phyloP scores from a whole-genome alignment of 2,888 invertebrate species.

The Ophion obscuratus region DNA sequence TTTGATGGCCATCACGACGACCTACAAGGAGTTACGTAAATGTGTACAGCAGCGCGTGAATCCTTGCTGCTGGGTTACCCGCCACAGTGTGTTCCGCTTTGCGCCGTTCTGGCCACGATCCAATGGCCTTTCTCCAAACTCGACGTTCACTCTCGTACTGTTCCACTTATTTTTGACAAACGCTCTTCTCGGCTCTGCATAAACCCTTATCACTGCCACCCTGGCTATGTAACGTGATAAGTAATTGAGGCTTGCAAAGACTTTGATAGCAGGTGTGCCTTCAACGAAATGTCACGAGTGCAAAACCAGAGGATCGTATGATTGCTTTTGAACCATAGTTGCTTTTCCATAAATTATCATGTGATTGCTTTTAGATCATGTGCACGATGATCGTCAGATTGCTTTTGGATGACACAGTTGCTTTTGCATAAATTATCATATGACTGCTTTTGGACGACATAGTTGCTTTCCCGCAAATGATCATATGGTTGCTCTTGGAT shows the following conservation, averaged over 20 bases:
- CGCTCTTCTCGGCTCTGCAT: constrained; percentile 26
- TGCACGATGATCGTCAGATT: not conserved
- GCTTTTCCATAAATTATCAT: not conserved
- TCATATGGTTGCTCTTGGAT: not conserved
- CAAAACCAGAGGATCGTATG: not conserved
- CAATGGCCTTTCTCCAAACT: constrained; percentile 69
- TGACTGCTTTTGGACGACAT: not conserved
- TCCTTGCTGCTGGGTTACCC: constrained; percentile 56
- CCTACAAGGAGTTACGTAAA: constrained; percentile 27
- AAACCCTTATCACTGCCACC: constrained; percentile 28
- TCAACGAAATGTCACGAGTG: not conserved
- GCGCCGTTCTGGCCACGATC: constrained; percentile 65
- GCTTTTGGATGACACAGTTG: not conserved
- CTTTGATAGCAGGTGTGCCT: not conserved
- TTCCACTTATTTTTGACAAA: constrained; percentile 38
- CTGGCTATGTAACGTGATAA: constrained; percentile 1
- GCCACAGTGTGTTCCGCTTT: constrained; percentile 59
- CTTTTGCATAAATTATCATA: not conserved
- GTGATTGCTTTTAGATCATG: not conserved
- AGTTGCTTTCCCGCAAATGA: not conserved
- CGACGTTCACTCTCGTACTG: constrained; percentile 44
- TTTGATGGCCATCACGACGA: constrained; percentile 22
- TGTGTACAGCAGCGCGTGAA: constrained; percentile 57
- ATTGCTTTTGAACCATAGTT: not conserved
- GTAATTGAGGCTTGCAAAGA: constrained; percentile 5